Conservation (phyloP, 2,113 vertebrate genomes). For the Gorsachius goisagi region DNA sequence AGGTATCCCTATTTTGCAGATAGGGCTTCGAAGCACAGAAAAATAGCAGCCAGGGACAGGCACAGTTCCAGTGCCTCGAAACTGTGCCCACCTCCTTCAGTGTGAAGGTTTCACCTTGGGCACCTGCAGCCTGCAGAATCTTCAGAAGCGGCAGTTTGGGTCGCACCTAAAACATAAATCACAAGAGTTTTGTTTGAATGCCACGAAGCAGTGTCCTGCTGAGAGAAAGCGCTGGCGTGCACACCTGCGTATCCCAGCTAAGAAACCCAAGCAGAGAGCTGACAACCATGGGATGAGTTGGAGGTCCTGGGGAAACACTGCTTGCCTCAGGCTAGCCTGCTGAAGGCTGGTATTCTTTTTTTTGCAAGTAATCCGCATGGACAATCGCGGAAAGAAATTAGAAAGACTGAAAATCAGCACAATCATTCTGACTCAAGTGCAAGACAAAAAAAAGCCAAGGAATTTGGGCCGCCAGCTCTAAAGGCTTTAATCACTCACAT, state of each 20-base stretch:
- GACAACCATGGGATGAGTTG: background rate
- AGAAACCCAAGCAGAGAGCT: background rate
- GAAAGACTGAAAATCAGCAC: background rate
- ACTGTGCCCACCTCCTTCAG: slow-evolving; percentile 86
- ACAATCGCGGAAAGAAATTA: background rate
- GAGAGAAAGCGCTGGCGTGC: background rate
- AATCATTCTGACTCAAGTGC: background rate
- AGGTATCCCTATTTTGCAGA: background rate
- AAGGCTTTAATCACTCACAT: background rate
- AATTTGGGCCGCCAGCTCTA: background rate
- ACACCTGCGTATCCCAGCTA: background rate
- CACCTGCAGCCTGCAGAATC: slow-evolving; percentile 90
- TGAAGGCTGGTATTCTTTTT: background rate
- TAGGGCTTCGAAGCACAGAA: background rate
- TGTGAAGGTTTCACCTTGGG: slow-evolving; percentile 90
- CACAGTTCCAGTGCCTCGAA: background rate
- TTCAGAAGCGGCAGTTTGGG: slow-evolving; percentile 87
- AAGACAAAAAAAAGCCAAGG: background rate
- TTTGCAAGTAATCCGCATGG: background rate
- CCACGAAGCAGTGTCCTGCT: background rate
- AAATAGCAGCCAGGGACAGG: background rate
- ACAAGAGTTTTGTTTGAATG: background rate
- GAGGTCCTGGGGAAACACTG: background rate
- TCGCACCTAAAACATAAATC: slow-evolving; percentile 77
- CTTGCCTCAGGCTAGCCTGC: background rate